Evolutionary conservation across 2,888 invertebrate species (phyloP).

Genomic region (Idaea biselata): DNA sequence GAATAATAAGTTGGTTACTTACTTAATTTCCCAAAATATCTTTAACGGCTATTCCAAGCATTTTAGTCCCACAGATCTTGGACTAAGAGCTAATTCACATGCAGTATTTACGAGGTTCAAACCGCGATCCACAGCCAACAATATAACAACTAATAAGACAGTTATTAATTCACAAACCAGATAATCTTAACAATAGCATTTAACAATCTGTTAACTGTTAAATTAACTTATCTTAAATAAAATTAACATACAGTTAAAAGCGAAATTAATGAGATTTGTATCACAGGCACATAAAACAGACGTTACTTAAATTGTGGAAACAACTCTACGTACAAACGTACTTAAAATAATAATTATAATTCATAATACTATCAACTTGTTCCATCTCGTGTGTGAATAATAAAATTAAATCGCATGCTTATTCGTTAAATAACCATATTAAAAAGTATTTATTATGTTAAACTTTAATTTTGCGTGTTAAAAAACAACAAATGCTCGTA

Average conservation of each 20-base stretch:
- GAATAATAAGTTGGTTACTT: too few relatives aligned
- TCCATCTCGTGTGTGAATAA: slow-evolving; percentile 26
- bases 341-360: slow-evolving; percentile 11
- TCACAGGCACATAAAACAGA: slow-evolving; percentile 49
- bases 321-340: not conserved
- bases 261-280: slow-evolving; percentile 47
- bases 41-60: too few relatives aligned
- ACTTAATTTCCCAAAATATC: too few relatives aligned
- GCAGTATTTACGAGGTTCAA: too few relatives aligned
- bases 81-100: too few relatives aligned
- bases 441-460: not conserved
- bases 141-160: not conserved
- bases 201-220: slow-evolving; percentile 40
- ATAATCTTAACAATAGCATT: slow-evolving; percentile 20
- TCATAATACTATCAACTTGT: slow-evolving; percentile 21
- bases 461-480: not conserved
- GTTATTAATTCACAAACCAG: not conserved
- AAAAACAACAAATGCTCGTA: not conserved
- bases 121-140: too few relatives aligned
- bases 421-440: not conserved
- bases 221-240: slow-evolving; percentile 36
- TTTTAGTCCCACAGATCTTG: too few relatives aligned
- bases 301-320: slow-evolving; percentile 45
- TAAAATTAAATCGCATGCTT: slow-evolving; percentile 5
- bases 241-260: slow-evolving; percentile 31